Base-by-base conservation (phyloP, 2,888 invertebrate species). In the Caenorhabditis wallacei region DNA sequence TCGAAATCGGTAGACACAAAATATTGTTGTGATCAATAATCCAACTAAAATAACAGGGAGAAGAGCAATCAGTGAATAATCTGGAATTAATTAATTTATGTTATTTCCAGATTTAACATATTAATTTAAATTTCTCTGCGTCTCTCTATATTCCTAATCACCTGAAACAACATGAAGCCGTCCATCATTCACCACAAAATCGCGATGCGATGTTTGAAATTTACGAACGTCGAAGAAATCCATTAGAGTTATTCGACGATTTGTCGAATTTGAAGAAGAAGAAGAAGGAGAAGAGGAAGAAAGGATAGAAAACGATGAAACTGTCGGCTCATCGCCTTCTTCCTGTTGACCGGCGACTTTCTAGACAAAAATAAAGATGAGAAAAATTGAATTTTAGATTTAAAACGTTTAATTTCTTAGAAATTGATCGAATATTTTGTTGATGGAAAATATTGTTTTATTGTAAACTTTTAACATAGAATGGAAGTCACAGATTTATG, bases 41-140 rank as follows among this genome's bases (percentile, higher is more conserved):
- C 63, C 82, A 22, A 88, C 85, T 56, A 88, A 68, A 20, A 87
- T 75, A 1, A 88, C 83, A 13, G 88, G 88, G 30, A 88, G 82
- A 8, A 88, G 78, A 13, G 88, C 87, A 54, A 87, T 82, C 3
- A 85, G 76, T 2, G 88, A 87, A 59, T 87, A 84, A 78, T 85
- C 88, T 88, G 85, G 64, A 84, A 48, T 48, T n/a, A 48, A 48
- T 13, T 18, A 18, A n/a, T 48, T 48, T 18, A 40, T 13, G 2
- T 40, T 11, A 48, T 7, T 48, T 4, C 3, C 2, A 48, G 18
- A 82, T 5, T 53, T 1, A 11, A 24, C 24, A 24, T 53, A 22
- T 24, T 8, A 53, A 11, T 10, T 24, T 18, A 24, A 2, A 26
- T 43, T 37, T 68, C 53, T 66, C 57, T 64, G 70, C 71, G 70